Percentiles rank a stretch among this genome's conserved stretches.
Conservation (phyloP, 2,113 vertebrate species). For the Myocastor coypus region DNA sequence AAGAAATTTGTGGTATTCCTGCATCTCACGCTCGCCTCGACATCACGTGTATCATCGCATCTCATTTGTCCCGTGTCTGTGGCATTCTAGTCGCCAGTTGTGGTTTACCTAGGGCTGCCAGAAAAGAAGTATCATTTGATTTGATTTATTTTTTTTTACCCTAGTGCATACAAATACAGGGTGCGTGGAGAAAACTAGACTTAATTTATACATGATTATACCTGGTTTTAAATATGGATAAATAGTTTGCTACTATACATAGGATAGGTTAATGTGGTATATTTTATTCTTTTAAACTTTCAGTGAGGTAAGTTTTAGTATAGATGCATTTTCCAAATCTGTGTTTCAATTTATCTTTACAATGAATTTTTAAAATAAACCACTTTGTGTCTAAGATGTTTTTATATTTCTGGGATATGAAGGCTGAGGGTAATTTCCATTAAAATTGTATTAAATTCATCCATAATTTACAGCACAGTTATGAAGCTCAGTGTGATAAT, state of each 20-base stretch:
- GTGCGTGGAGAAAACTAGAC: background rate
- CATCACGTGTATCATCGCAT: background rate
- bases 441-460: conserved; percentile 66
- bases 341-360: conserved; percentile 43
- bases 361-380: conserved; percentile 50
- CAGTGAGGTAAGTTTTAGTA: conserved; percentile 53
- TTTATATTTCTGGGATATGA: conserved; percentile 30
- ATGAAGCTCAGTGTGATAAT: conserved; percentile 51
- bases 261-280: conserved; percentile 63
- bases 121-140: background rate
- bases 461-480: conserved; percentile 63
- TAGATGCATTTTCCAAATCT: background rate
- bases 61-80: background rate
- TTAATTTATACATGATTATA: conserved; percentile 38
- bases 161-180: background rate
- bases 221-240: conserved; percentile 60
- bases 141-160: background rate
- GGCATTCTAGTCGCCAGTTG: background rate
- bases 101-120: background rate
- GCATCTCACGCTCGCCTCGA: background rate
- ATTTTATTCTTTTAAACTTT: conserved; percentile 58
- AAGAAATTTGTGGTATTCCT: background rate
- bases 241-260: background rate
- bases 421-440: conserved; percentile 47
- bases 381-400: conserved; percentile 20